These are phyloP conservation scores for Hycleus phaleratus DNA, from an alignment of 1,140 invertebrate species.

Conservation along the genomic window DNA sequence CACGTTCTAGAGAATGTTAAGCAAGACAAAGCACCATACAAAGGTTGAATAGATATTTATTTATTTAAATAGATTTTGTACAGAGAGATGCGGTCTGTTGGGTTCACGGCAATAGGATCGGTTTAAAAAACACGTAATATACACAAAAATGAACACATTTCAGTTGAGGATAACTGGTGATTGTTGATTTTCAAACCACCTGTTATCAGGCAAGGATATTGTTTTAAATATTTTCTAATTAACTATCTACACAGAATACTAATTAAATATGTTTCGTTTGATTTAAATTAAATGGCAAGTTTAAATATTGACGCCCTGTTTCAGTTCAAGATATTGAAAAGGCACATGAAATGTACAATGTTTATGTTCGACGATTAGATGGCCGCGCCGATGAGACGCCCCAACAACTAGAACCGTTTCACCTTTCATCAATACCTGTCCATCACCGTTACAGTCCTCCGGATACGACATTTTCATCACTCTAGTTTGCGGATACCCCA, in stretches of 20 bases:
- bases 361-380: slow-evolving; percentile 76
- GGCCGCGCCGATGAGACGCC: slow-evolving; percentile 68
- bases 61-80: too few species aligned
- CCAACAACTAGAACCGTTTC: slow-evolving; percentile 77
- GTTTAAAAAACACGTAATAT: too few species aligned
- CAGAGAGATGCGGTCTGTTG: too few species aligned
- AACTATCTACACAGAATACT: not conserved
- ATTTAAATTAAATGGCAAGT: slow-evolving; percentile 6
- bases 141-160: too few species aligned
- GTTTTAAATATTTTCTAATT: slow-evolving; percentile 2
- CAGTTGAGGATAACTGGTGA: too few species aligned
- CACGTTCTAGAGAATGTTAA: too few species aligned
- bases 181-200: too few species aligned
- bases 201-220: slow-evolving; percentile 2
- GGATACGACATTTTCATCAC: slow-evolving; percentile 85
- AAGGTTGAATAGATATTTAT: too few species aligned
- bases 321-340: slow-evolving; percentile 77
- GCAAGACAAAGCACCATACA: too few species aligned
- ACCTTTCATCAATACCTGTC: slow-evolving; percentile 62
- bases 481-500: slow-evolving; percentile 85
- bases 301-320: slow-evolving; percentile 44
- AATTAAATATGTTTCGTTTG: not conserved
- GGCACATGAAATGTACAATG: slow-evolving; percentile 74
- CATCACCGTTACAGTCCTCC: slow-evolving; percentile 46
- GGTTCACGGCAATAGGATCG: too few species aligned